Conservation (phyloP, 64 coral and sea anemone genomes). For the Pachyseris speciosa region DNA sequence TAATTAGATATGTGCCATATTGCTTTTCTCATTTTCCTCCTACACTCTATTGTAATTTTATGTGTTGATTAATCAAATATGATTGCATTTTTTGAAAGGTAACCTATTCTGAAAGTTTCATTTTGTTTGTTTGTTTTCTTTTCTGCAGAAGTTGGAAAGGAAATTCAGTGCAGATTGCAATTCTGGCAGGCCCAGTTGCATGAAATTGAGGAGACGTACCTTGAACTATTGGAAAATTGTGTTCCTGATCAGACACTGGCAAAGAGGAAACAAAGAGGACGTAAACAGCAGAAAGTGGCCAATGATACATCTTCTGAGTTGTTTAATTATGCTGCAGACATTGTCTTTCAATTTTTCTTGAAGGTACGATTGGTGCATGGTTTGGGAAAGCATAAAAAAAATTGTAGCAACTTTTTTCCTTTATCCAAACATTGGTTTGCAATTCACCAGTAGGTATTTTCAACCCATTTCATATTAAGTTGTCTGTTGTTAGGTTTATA, state of each 20-base stretch:
- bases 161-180: not conserved
- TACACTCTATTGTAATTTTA: too few relatives aligned
- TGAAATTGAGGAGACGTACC: not conserved
- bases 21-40: too few relatives aligned
- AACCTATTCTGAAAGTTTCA: too few relatives aligned
- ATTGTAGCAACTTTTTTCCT: not conserved
- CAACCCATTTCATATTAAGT: not conserved
- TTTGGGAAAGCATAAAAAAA: too few relatives aligned
- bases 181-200: not conserved
- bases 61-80: too few relatives aligned
- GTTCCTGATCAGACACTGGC: too few relatives aligned
- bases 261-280: not conserved
- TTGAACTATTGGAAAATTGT: not conserved
- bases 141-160: not conserved
- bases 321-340: conserved; percentile 9
- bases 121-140: not conserved
- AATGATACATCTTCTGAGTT: not conserved
- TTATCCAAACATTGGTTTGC: too few relatives aligned
- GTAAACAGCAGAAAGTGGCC: not conserved
- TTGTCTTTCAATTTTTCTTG: not conserved
- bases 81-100: too few relatives aligned
- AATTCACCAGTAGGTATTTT: not conserved
- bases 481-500: conserved; percentile 1
- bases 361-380: not conserved
- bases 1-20: too few relatives aligned